Evolutionary conservation across 2,113 vertebrate genomes (phyloP), one percentile per base, ranked within the genome.

Genomic region (Orcinus orca): DNA sequence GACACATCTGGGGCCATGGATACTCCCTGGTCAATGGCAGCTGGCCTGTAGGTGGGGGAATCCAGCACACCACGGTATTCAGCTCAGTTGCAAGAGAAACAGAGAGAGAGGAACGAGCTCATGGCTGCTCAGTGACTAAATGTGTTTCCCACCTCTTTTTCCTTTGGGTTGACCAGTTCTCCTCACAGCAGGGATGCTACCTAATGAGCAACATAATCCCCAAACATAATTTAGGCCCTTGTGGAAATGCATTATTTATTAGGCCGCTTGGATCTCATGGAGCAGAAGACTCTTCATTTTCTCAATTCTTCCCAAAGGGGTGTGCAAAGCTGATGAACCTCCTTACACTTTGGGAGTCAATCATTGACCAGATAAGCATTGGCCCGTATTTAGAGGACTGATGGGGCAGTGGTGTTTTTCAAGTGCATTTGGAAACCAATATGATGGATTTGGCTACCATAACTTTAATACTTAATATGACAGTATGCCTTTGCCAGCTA

Each of bases 211-310:
- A 21, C 15, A 44, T 83, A 74, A 96, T 96, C 58, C 60, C 60
- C 47, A 67, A 81, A 47, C 15, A 89, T 91, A 73, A 68, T 92
- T 90, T 79, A 92, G 65, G 58, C 41, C 82, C 74, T 93, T n/a
- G 53, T 68, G 70, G 74, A 90, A 53, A 62, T 50, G 50, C 83
- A 77, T 97, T 84, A 90, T 96, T 92, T 97, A 87, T 95, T 95
- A 97, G 71, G 50, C 82, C 73, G 76, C 89, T 86, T 68, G 18
- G 50, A 87, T 73, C 84, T 96, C 88, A 84, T 47, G 38, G 44
- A 90, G 26, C 60, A 89, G 63, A 31, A 76, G 67, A 84, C 50
- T 50, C 4, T 93, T 95, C 90, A 89, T 97, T 90, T 91, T 90
- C 70, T 95, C 70, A 96, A 0, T 93, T 60, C 53, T 80, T 95